Evolutionary conservation across 2,888 invertebrate species (phyloP).

Genomic region (Stenurella melanura): DNA sequence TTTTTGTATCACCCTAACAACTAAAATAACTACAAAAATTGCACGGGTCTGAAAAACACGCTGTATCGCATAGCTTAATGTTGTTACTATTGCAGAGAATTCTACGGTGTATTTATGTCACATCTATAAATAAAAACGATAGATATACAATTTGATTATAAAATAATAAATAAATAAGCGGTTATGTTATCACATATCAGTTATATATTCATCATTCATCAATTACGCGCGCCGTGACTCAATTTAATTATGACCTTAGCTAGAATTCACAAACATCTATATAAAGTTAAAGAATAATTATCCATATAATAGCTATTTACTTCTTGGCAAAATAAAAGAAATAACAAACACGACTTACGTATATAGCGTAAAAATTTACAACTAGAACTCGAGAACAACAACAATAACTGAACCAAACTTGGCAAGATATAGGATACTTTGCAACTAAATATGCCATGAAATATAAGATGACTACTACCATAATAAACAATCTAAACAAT

Average conservation of each 20-base stretch:
- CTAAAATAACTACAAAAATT: no score
- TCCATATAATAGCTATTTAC: not conserved
- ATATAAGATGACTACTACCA: slow-evolving; percentile 38
- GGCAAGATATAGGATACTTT: not conserved
- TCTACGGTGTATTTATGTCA: no score
- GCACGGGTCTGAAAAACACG: no score
- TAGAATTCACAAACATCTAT: no score
- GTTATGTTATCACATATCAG: no score
- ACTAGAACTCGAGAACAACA: not conserved
- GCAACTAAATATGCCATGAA: slow-evolving; percentile 40
- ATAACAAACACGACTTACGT: not conserved
- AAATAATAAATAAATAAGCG: no score
- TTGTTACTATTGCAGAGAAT: no score
- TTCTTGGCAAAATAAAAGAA: not conserved
- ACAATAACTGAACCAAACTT: slow-evolving; percentile 2
- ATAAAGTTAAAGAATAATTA: not conserved
- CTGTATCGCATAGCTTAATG: no score
- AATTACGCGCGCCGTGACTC: not conserved
- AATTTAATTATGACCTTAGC: not conserved
- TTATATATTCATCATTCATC: no score
- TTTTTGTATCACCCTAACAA: no score
- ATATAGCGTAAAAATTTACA: not conserved
- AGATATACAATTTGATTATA: no score
- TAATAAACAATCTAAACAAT: slow-evolving; percentile 46
- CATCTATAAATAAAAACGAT: no score